Conservation (phyloP, 1,140 invertebrate genomes). For the Lethrus apterus region DNA sequence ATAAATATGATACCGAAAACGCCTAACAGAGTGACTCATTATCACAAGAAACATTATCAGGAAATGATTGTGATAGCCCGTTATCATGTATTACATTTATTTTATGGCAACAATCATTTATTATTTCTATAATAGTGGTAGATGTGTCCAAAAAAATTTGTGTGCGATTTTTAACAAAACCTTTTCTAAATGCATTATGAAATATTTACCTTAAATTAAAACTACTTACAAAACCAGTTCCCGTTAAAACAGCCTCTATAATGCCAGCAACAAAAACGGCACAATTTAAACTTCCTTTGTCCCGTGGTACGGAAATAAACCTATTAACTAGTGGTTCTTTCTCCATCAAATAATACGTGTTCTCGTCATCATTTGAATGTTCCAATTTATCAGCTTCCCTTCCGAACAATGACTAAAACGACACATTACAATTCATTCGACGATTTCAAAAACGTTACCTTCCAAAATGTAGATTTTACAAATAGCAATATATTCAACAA, state of each 20-base stretch:
- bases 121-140: too few species aligned
- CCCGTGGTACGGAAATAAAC: conserved; percentile 96
- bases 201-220: too few species aligned
- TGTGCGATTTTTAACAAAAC: too few species aligned
- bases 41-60: too few species aligned
- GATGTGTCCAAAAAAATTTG: too few species aligned
- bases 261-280: conserved; percentile 98
- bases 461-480: conserved; percentile 95
- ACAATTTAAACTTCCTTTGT: conserved; percentile 95
- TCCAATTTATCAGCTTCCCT: conserved; percentile 98
- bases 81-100: too few species aligned
- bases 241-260: conserved; percentile 90
- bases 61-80: too few species aligned
- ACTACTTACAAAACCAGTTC: conserved; percentile 87
- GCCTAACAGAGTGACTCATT: too few species aligned
- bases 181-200: too few species aligned
- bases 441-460: conserved; percentile 50
- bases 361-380: conserved; percentile 96
- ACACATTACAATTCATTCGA: conserved; percentile 11
- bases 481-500: conserved; percentile 91
- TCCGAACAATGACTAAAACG: conserved; percentile 77
- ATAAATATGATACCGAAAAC: too few species aligned
- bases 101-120: too few species aligned
- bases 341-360: conserved; percentile 97
- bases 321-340: conserved; percentile 96